Percentiles rank a stretch among this genome's conserved stretches.
Evolutionary conservation across 2,888 invertebrate genomes (phyloP).

Genomic region (Pachydiplax longipennis): DNA sequence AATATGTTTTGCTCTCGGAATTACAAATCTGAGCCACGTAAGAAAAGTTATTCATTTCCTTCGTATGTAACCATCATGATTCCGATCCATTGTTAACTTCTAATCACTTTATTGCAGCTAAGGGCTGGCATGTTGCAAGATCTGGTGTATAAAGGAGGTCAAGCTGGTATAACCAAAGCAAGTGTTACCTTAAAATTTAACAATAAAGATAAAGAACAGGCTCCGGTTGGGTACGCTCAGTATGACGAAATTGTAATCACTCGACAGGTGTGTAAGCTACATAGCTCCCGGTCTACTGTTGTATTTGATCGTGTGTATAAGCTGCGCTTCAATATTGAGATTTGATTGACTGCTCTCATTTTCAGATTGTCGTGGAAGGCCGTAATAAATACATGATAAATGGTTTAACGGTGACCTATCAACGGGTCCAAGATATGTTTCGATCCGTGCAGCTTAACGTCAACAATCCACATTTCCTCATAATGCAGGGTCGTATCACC

Average conservation of each 20-base stretch:
- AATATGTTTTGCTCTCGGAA: constrained; percentile 97
- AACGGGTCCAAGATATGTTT: constrained; percentile 91
- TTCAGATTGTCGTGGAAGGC: constrained; percentile 81
- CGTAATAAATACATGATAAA: constrained; percentile 95
- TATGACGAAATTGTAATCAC: constrained; percentile 91
- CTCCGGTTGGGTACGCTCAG: constrained; percentile 91
- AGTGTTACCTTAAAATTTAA: constrained; percentile 96
- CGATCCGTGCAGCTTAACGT: constrained; percentile 97
- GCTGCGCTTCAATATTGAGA: neutral
- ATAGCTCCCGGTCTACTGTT: too few species aligned
- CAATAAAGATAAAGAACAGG: constrained; percentile 79
- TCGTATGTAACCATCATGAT: neutral
- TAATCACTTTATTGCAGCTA: constrained; percentile 69
- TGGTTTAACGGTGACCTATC: constrained; percentile 88
- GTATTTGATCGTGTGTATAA: constrained; percentile 12
- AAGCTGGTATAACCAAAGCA: constrained; percentile 94
- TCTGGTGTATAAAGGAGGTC: constrained; percentile 96
- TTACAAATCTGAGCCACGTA: constrained; percentile 90
- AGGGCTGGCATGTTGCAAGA: constrained; percentile 90
- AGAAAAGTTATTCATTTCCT: constrained; percentile 52
- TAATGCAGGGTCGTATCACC: constrained; percentile 99
- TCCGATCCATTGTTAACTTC: constrained; percentile 44
- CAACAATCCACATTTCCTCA: constrained; percentile 98
- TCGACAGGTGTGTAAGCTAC: constrained; percentile 76
- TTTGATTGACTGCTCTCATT: constrained; percentile 29